Evolutionary conservation across 2,797 vertebrate species (phyloP).

Genomic region (Enteromius fasciolatus): DNA sequence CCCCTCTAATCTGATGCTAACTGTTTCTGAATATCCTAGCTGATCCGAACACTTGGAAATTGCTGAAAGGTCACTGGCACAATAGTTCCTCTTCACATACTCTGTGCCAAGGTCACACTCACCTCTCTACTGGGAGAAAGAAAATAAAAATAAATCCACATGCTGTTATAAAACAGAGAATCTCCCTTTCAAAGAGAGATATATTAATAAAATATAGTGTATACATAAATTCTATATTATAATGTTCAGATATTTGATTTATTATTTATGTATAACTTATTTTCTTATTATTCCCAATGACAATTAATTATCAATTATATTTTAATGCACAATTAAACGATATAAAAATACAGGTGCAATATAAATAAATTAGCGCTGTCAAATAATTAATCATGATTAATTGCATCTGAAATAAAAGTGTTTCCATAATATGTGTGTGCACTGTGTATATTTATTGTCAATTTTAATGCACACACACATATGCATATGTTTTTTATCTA

Average conservation of each 20-base stretch:
- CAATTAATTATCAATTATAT: not conserved
- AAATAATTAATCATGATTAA: no score
- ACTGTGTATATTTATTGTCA: no score
- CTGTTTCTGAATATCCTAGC: conserved; percentile 78
- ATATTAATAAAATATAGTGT: no score
- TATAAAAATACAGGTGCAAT: not conserved
- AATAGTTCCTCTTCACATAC: not conserved
- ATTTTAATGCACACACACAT: no score
- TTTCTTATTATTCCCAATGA: not conserved
- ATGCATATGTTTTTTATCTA: no score
- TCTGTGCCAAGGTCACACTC: conserved; percentile 2
- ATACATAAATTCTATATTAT: not conserved
- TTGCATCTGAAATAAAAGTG: no score
- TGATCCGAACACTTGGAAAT: conserved; percentile 62
- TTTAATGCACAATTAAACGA: not conserved
- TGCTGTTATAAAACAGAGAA: not conserved
- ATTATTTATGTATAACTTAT: not conserved
- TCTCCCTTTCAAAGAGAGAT: not conserved
- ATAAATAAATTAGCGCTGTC: not conserved
- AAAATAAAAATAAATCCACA: not conserved
- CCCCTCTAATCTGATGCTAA: conserved; percentile 70
- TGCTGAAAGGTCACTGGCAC: conserved; percentile 30
- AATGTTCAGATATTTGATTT: not conserved
- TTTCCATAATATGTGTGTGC: no score
- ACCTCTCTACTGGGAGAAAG: not conserved